These are phyloP conservation scores for Botia almorhae DNA, from an alignment of 2,797 vertebrate species.

Conservation along the genomic window DNA sequence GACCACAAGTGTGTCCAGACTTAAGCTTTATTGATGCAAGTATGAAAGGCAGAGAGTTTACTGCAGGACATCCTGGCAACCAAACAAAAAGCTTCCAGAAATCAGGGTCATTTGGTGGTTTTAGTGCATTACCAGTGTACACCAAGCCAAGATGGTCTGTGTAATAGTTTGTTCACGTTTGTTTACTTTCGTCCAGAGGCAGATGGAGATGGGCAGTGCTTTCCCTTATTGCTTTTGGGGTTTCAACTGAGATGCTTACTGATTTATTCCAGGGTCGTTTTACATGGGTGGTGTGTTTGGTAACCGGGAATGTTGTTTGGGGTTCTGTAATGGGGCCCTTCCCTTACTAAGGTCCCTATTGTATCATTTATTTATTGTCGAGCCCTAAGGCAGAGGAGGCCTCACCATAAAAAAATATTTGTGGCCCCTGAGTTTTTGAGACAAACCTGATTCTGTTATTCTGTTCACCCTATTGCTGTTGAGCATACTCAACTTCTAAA, in stretches of 20 bases:
- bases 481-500: conserved; percentile 13
- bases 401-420: not conserved
- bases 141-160: not conserved
- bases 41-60: not conserved
- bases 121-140: not conserved
- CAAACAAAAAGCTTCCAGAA: not conserved
- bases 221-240: not conserved
- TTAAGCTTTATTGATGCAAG: not conserved
- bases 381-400: not conserved
- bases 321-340: no score
- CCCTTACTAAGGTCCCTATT: not conserved
- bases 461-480: not conserved
- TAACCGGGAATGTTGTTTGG: no score
- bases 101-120: not conserved
- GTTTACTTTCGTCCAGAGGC: not conserved
- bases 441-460: not conserved
- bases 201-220: not conserved
- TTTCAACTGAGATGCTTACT: not conserved
- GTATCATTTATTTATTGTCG: not conserved
- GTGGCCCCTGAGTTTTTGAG: not conserved
- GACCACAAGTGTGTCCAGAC: not conserved
- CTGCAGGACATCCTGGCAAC: conserved; percentile 5
- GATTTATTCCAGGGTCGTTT: not conserved
- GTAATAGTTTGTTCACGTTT: not conserved
- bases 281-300: no score